Evolutionary conservation across 1,140 invertebrate genomes (phyloP), one percentile per base, ranked within the genome.

Genomic region (Acromyrmex echinatior): DNA sequence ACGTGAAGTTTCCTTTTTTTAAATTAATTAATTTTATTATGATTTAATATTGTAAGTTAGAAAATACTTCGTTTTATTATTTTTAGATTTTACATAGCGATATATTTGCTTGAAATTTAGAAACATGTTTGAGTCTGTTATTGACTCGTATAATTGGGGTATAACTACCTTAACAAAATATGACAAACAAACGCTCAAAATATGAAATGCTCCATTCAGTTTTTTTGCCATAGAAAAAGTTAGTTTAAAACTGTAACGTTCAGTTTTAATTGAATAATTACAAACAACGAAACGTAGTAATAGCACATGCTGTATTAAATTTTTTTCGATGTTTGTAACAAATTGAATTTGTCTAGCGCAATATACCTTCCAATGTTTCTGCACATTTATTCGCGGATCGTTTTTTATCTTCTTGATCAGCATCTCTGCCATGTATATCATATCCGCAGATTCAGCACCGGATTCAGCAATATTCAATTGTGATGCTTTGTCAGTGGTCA

Each of bases 351-450:
- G n/a, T 53, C 12, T 10, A 21, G 14, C 25, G 9, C 66, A 28
- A 90, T 79, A 65, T 91, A 96, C 96, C 95, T 98, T 98, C 97
- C 97, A 98, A 91, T 97, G 94, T 4, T 96, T 94, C 21, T 97
- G 93, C 16, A 96, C 87, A 89, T 97, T 94, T 5, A 97, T 96
- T 56, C 95, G 94, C 6, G 95, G 93, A 93, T 97, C 96, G 1
- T 91, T 95, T 86, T 96, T 95, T 86, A 98, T 96, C 88, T 96
- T 96, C 25, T 96, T 94, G 0, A 97, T 93, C 21, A 98, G 90
- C 49, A 95, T 92, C 63, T 95, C 94, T 1, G 97, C 96, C 96
- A 97, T 97, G 25, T 95, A 96, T 0, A 96, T 96, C 91, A 97
- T 95, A 84, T 97, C 96, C 18, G 92, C 88, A 6, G 96, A 97